Percentiles rank a stretch among this genome's conserved stretches.
These are phyloP conservation scores for Corella eumyota DNA, from an alignment of 23 tunicate genomes.

Conservation along the genomic window DNA sequence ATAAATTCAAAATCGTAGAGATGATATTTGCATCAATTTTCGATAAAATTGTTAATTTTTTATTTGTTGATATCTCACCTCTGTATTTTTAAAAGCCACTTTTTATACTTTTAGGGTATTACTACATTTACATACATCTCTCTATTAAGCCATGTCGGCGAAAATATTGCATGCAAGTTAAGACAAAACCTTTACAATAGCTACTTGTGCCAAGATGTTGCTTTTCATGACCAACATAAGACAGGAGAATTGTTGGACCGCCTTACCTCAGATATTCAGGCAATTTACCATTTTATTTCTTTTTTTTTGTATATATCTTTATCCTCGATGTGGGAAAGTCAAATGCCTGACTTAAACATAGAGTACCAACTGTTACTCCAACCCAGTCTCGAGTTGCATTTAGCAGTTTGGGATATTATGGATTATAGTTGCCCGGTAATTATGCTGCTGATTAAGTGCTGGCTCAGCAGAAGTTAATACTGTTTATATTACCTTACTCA, in stretches of 20 bases:
- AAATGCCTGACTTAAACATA: too few species aligned
- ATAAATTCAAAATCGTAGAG: too few species aligned
- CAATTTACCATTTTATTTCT: background rate
- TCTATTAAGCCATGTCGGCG: conserved; percentile 73
- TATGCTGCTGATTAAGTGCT: too few species aligned
- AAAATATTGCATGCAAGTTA: conserved; percentile 80
- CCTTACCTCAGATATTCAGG: conserved; percentile 90
- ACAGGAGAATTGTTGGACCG: conserved; percentile 76
- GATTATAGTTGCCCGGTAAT: too few species aligned
- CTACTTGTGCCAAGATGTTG: conserved; percentile 73
- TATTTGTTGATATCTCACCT: too few species aligned
- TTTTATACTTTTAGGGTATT: conserved; percentile 42
- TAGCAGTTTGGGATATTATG: too few species aligned
- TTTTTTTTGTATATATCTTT: too few species aligned
- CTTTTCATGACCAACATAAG: conserved; percentile 75
- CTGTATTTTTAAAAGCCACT: background rate
- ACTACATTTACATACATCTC: conserved; percentile 81
- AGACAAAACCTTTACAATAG: conserved; percentile 68
- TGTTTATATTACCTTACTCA: too few species aligned
- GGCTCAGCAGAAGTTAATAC: too few species aligned
- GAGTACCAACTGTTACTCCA: too few species aligned
- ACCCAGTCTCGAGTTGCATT: too few species aligned
- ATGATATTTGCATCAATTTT: background rate
- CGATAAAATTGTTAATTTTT: background rate
- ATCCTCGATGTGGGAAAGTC: too few species aligned